Evolutionary conservation across 2,113 vertebrate genomes (phyloP).

Genomic region (Himantopus leucocephalus): DNA sequence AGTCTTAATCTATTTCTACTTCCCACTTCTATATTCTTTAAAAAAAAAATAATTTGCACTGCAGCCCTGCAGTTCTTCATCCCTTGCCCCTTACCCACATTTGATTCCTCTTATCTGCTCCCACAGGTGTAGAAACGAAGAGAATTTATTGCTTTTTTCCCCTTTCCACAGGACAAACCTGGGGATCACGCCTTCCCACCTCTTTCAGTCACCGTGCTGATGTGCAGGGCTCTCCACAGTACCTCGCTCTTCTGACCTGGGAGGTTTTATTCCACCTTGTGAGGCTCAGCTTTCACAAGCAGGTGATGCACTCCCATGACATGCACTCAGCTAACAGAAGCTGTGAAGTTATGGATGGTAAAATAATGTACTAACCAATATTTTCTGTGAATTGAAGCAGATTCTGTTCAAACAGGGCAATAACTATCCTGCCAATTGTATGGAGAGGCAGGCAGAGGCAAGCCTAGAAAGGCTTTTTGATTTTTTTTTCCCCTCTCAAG

Average conservation of each 20-base stretch:
- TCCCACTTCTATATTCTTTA: not conserved
- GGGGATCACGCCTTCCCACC: not conserved
- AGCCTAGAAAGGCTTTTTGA: not conserved
- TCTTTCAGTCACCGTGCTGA: not conserved
- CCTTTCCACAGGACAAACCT: not conserved
- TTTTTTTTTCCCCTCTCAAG: not conserved
- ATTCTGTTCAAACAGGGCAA: not conserved
- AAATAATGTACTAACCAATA: not conserved
- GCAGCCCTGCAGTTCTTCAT: not conserved
- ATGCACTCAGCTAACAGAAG: not conserved
- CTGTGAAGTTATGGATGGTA: not conserved
- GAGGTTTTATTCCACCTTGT: not conserved
- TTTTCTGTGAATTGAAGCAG: not conserved
- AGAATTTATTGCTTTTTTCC: not conserved
- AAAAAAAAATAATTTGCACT: not conserved
- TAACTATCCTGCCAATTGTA: not conserved
- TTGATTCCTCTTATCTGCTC: conserved; percentile 15
- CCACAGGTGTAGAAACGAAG: not conserved
- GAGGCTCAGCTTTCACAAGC: not conserved
- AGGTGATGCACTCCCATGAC: not conserved
- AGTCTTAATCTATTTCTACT: not conserved
- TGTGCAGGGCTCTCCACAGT: not conserved
- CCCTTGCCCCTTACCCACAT: not conserved
- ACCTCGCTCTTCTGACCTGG: not conserved
- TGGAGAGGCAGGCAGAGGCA: not conserved